phyloP scores from a whole-genome alignment of 2,888 invertebrate species.

The Isoperla grammatica region DNA sequence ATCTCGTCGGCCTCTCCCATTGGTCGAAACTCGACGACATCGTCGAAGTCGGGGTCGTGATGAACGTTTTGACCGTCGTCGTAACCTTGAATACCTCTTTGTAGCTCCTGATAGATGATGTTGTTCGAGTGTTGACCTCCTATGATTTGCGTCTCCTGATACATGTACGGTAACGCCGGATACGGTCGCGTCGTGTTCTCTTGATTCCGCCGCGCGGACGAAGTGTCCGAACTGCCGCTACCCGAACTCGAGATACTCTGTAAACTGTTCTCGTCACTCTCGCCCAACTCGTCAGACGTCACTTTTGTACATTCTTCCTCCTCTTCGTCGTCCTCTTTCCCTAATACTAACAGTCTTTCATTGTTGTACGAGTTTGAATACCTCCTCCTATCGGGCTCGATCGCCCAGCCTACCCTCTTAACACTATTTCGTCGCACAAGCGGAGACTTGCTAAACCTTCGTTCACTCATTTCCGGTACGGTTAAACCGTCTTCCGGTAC shows the following conservation, averaged over 20 bases:
- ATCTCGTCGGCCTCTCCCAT: background rate
- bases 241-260: conserved; percentile 29
- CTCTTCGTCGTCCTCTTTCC: conserved; percentile 4
- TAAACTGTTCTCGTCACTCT: conserved; percentile 29
- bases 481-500: conserved; percentile 34
- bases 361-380: background rate
- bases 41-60: background rate
- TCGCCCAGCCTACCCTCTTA: conserved; percentile 12
- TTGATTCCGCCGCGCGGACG: background rate
- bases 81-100: background rate
- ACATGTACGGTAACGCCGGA: conserved; percentile 3
- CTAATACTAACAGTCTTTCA: conserved; percentile 16
- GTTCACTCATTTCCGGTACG: conserved; percentile 40
- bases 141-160: background rate
- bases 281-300: conserved; percentile 22
- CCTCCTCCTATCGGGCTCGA: background rate
- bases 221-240: conserved; percentile 22
- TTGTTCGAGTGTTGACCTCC: background rate
- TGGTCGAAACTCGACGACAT: conserved; percentile 5
- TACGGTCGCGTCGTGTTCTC: conserved; percentile 6
- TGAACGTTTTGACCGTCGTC: background rate
- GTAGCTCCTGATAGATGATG: conserved; percentile 8
- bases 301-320: conserved; percentile 37
- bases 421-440: conserved; percentile 36
- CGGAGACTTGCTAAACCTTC: conserved; percentile 40